Conservation (phyloP, 2,888 invertebrate species). For the Rhingia campestris region DNA sequence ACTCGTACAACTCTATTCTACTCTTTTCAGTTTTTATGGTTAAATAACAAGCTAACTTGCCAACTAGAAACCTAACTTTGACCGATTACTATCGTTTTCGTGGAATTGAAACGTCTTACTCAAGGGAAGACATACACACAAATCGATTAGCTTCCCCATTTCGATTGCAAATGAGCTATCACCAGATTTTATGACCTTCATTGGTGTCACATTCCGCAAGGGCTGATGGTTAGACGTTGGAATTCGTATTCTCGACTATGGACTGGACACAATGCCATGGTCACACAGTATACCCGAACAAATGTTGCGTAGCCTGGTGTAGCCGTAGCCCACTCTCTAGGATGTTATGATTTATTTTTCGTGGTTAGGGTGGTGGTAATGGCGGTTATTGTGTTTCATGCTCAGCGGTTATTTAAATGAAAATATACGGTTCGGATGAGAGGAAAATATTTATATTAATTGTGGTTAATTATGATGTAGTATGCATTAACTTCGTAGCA, state of each 20-base stretch:
- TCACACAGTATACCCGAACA: background rate
- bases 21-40: background rate
- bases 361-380: background rate
- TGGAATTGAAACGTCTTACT: no score
- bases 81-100: no score
- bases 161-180: no score
- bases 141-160: no score
- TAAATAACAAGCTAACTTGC: no score
- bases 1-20: background rate
- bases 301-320: background rate
- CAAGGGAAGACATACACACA: no score
- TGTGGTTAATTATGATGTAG: constrained; percentile 27
- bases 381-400: constrained; percentile 6
- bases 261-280: background rate
- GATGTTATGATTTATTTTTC: constrained; percentile 16
- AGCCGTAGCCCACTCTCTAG: background rate
- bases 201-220: no score
- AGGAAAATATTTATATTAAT: constrained; percentile 4
- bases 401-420: constrained; percentile 18
- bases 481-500: background rate
- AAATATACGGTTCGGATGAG: constrained; percentile 12
- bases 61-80: no score
- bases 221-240: no score
- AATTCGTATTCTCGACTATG: no score
- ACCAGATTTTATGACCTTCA: no score